These are phyloP conservation scores for Alectoris magna DNA, from an alignment of 2,797 vertebrate genomes.

Conservation along the genomic window DNA sequence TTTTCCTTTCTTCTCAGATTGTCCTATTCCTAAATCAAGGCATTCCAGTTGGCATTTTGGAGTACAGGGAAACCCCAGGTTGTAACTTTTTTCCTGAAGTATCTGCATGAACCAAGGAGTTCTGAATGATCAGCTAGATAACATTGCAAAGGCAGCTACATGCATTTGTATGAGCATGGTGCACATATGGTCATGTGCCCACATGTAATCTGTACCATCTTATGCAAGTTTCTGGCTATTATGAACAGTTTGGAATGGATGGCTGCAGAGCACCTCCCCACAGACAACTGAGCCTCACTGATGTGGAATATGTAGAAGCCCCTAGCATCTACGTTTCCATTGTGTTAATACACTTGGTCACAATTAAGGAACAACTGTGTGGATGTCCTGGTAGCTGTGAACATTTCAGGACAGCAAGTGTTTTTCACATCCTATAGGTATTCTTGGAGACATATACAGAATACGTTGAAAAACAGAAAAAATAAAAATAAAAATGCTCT, in stretches of 20 bases:
- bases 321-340: background rate
- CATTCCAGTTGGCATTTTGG: background rate
- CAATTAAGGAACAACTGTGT: background rate
- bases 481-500: background rate
- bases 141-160: background rate
- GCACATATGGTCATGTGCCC: background rate
- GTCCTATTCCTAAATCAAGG: background rate
- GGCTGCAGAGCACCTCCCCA: background rate
- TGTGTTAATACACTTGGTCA: background rate
- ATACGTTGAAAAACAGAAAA: background rate
- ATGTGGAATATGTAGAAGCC: background rate
- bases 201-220: background rate
- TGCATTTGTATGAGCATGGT: background rate
- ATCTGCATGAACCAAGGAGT: background rate
- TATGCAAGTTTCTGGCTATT: background rate
- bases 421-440: background rate
- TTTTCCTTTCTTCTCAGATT: background rate
- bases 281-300: background rate
- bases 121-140: background rate
- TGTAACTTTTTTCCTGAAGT: background rate
- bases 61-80: background rate
- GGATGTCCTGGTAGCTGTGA: background rate
- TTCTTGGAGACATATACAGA: background rate
- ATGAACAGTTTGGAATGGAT: fast-evolving
- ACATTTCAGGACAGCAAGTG: background rate